phyloP scores from a whole-genome alignment of 2,797 vertebrate genomes.

The Alfaro cultratus region DNA sequence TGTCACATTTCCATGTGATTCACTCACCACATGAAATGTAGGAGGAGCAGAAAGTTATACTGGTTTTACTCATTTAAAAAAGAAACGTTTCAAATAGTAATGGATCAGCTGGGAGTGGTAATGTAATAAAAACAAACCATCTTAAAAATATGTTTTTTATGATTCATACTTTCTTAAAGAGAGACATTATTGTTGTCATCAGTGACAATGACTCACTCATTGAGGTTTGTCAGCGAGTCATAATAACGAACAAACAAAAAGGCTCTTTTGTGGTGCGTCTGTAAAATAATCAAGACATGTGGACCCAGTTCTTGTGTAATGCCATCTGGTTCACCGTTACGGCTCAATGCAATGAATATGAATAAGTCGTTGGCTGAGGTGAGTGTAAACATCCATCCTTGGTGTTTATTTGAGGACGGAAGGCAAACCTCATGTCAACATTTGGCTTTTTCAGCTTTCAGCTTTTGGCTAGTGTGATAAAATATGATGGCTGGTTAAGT shows the following conservation, averaged over 20 bases:
- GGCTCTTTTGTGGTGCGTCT: background rate
- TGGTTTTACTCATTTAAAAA: background rate
- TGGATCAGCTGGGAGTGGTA: background rate
- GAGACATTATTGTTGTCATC: background rate
- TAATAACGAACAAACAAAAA: background rate
- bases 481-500: background rate
- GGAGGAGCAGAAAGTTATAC: background rate
- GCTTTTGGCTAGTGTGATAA: background rate
- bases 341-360: background rate
- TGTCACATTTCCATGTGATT: conserved; percentile 4
- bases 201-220: background rate
- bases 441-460: background rate
- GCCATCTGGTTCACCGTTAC: background rate
- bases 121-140: background rate
- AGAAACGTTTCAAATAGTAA: background rate
- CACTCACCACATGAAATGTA: background rate
- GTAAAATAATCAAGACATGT: background rate
- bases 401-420: background rate
- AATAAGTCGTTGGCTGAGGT: background rate
- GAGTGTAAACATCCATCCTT: background rate
- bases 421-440: background rate
- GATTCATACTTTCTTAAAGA: background rate
- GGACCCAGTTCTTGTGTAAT: background rate
- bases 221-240: background rate
- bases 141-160: background rate